Base-by-base conservation (phyloP, 2,797 vertebrate species). In the Sebastiscus albofasciatus region DNA sequence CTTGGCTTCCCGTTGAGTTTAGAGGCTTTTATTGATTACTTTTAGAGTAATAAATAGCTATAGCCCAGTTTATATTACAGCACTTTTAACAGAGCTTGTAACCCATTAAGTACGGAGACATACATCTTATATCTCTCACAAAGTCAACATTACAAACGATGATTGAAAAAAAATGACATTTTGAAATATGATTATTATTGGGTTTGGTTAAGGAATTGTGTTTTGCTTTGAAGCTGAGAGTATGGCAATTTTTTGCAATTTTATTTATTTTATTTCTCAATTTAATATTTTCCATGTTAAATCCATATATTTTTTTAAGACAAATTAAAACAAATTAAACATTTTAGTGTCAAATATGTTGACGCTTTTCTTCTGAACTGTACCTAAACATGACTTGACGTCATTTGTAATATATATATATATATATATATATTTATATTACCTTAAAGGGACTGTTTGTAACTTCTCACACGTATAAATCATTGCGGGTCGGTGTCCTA, bases 1-100 rank as follows among this genome's bases (percentile, higher is more conserved):
- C 42, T 72, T 33, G 24, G 46, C 71, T 29, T 68, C 59, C 36
- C 2, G 9, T 59, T 34, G 34, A 61, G 26, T 79, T 75, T 20
- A 69, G 34, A 84, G 36, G 26, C 18, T 52, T 73, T 56, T 69
- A 90, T 85, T 69, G 80, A 86, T 83, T 34, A 26, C n/a, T 46
- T 71, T 59, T 52, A 74, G 20, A 75, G 31, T 31, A 81, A 73
- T 79, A 71, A 79, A 74, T 59, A 64, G 22, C 27, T 67, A 65
- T 7, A 27, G 26, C 67, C 27, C 31, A 52, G 22, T 16, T 86
- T 52, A 29, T 65, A 70, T 84, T 84, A 72, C 67, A 42, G 12
- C 55, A 24, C 67, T 77, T 75, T 78, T 55, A 75, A 59, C 26
- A 69, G 20, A 56, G 56, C 8, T 4, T 52, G 10, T 31, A 52